These are phyloP conservation scores for Cathartes aura DNA, from an alignment of 2,113 vertebrate genomes.

Conservation along the genomic window DNA sequence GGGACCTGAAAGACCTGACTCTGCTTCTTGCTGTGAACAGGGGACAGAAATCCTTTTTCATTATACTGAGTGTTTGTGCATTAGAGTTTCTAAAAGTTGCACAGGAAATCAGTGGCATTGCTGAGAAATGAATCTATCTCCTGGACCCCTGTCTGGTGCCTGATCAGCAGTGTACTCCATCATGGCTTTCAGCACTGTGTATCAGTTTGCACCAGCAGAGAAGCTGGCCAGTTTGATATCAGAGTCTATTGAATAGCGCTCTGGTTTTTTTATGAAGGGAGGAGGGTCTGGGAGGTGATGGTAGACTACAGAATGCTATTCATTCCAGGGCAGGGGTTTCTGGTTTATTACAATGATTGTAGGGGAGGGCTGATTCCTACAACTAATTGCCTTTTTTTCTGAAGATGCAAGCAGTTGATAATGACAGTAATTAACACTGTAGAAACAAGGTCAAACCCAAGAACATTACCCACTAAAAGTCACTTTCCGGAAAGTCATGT, in stretches of 20 bases:
- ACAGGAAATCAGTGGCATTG: background rate
- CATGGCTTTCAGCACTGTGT: accelerated
- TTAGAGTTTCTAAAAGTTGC: too few relatives aligned
- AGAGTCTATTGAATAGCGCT: background rate
- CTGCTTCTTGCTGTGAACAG: background rate
- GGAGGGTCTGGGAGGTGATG: background rate
- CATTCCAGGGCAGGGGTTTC: background rate
- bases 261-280: background rate
- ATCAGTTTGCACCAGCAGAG: background rate
- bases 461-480: slow-evolving; percentile 54
- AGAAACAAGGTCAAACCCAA: slow-evolving; percentile 57
- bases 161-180: background rate
- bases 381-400: slow-evolving; percentile 18
- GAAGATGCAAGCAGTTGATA: slow-evolving; percentile 58
- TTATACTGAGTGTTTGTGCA: background rate
- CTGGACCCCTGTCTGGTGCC: background rate
- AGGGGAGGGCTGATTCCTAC: slow-evolving; percentile 30
- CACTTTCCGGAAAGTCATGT: slow-evolving; percentile 55
- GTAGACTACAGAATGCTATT: background rate
- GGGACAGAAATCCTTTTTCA: background rate
- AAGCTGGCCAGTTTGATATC: background rate
- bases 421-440: slow-evolving; percentile 55
- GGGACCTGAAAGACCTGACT: background rate
- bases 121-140: background rate
- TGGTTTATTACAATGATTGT: background rate